A percentile compares a stretch with the other conserved stretches of the same genome.
These are phyloP conservation scores for Hydrozoanthus gracilis DNA, from an alignment of 92 coral and sea anemone genomes.

Conservation along the genomic window DNA sequence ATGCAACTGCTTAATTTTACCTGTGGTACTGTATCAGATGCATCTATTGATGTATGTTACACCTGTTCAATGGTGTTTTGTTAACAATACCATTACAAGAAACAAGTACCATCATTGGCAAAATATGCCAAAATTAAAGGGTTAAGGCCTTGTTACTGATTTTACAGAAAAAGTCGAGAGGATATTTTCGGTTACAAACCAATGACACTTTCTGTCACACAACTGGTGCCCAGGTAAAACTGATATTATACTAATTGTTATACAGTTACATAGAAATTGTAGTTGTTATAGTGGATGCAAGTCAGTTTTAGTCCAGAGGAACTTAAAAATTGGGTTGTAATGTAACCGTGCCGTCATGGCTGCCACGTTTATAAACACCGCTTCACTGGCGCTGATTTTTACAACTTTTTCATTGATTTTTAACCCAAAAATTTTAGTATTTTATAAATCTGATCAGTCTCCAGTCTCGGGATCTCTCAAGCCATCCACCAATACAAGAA, in stretches of 20 bases:
- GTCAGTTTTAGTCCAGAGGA: no score
- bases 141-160: neutral
- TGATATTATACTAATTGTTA: neutral
- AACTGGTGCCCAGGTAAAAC: neutral
- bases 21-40: slow-evolving; percentile 2
- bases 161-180: neutral
- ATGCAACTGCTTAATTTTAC: neutral
- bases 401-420: no score
- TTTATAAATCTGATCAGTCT: no score
- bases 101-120: slow-evolving; percentile 1
- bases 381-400: no score
- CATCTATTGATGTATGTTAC: slow-evolving; percentile 1
- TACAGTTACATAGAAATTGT: neutral
- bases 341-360: no score
- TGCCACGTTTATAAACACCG: no score
- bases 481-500: no score
- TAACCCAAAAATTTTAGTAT: no score
- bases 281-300: neutral
- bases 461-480: no score
- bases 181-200: neutral
- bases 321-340: no score
- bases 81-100: slow-evolving; percentile 8
- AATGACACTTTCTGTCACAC: neutral
- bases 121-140: neutral
- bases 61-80: slow-evolving; percentile 33